Base-by-base conservation (phyloP, 2,113 vertebrate genomes). In the Hassar affinis region DNA sequence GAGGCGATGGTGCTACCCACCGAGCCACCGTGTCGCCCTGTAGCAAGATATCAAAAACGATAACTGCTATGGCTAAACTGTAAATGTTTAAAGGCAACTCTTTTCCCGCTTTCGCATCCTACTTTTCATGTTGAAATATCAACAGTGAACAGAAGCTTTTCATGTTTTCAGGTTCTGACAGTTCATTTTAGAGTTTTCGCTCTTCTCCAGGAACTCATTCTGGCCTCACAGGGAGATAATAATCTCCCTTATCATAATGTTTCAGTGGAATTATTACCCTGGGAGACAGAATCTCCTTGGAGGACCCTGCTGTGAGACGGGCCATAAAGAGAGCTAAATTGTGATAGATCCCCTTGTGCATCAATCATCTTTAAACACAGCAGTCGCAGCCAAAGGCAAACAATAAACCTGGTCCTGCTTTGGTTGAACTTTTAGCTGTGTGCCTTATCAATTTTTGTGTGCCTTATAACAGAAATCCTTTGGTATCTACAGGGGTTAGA, bases 311-410 rank as follows among this genome's bases (percentile, higher is more conserved):
- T 82, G 25, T 62, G 72, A 81, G 75, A 80, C 25, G 30, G 42
- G 77, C 71, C 78, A 51, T 71, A 82, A 77, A 61, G 68, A 72
- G 83, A 69, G 66, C 45, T 71, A 77, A 86, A 83, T 61, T 79
- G 85, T 83, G 80, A 78, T n/a, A 45, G 56, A 45, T 76, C 64
- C 22, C 42, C 66, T 30, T 64, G 35, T 51, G 49, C 59, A 75
- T 85, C 77, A 30, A 85, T 72, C 69, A 85, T 80, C 25, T 80
- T 75, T 83, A 78, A 83, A 83, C 82, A 77, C 59, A 15, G 4
- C 30, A 54, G 33, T 78, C 72, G 27, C 30, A 61, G 47, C 38
- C 25, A 45, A 54, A 76, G 27, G 47, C 27, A 76, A 62, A 56
- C 59, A 82, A 66, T 54, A 64, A 62, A 83, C 72, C 33, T 47